Conservation (phyloP, 2,797 vertebrate genomes). For the Acipenser transmontanus region DNA sequence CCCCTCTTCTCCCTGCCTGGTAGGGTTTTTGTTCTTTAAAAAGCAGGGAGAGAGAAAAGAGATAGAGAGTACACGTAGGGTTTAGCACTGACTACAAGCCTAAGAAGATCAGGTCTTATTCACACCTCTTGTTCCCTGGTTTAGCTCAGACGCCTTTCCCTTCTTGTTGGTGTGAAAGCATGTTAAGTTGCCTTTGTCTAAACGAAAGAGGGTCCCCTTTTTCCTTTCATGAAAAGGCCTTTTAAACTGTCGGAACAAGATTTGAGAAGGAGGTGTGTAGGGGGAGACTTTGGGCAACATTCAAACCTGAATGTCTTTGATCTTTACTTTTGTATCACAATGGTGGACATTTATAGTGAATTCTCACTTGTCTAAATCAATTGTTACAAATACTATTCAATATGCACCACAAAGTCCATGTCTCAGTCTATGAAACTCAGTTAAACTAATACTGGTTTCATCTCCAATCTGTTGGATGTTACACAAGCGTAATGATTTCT, state of each 20-base stretch:
- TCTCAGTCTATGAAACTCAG: too few species aligned
- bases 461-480: too few species aligned
- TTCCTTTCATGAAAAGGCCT: conserved; percentile 51
- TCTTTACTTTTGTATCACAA: too few species aligned
- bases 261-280: conserved; percentile 43
- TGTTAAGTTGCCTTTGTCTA: conserved; percentile 66
- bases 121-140: conserved; percentile 72
- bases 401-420: too few species aligned
- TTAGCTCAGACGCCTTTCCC: conserved; percentile 38
- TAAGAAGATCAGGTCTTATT: conserved; percentile 68
- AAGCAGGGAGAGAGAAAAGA: conserved; percentile 61
- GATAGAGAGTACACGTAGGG: conserved; percentile 45
- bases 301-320: too few species aligned
- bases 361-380: too few species aligned
- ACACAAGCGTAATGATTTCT: too few species aligned
- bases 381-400: too few species aligned
- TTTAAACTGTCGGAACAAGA: conserved; percentile 62
- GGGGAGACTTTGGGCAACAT: too few species aligned
- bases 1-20: conserved; percentile 62
- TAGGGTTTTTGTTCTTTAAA: conserved; percentile 56
- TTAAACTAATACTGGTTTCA: too few species aligned
- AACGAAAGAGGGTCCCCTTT: conserved; percentile 65
- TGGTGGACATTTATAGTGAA: too few species aligned
- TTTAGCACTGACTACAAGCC: conserved; percentile 62
- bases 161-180: conserved; percentile 66